A percentile compares a stretch with the other conserved stretches of the same genome.
Conservation (phyloP, 2,113 vertebrate species). For the Plecotus auritus region DNA sequence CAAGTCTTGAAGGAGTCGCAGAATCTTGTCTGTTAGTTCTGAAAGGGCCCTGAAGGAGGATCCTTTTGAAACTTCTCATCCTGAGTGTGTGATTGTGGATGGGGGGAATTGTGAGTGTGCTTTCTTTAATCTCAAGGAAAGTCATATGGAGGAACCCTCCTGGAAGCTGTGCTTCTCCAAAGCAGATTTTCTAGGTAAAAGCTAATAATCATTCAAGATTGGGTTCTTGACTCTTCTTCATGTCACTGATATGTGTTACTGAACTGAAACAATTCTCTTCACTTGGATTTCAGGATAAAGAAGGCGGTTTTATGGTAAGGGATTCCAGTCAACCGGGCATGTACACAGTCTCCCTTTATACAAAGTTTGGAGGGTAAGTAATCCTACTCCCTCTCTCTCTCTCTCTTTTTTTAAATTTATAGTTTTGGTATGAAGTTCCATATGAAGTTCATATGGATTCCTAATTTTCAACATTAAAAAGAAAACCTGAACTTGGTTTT, state of each 20-base stretch:
- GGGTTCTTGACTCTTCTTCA: neutral
- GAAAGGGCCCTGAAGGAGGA: neutral
- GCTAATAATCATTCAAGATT: neutral
- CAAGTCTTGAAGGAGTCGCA: neutral
- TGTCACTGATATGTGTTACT: neutral
- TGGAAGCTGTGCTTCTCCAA: neutral
- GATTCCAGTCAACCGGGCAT: conserved; percentile 91
- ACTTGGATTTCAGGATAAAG: conserved; percentile 90
- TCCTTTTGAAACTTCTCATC: neutral
- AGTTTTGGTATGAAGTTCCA: neutral
- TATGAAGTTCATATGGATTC: neutral
- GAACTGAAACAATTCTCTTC: neutral
- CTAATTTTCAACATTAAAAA: neutral
- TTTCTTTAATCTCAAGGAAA: neutral
- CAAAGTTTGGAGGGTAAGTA: conserved; percentile 90
- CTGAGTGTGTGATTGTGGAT: neutral
- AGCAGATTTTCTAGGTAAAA: neutral
- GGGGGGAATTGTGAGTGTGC: neutral
- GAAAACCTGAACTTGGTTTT: conserved; percentile 5
- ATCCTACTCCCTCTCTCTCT: neutral
- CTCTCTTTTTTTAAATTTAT: neutral
- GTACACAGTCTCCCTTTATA: conserved; percentile 93
- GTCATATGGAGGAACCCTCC: neutral
- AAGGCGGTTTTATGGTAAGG: conserved; percentile 94
- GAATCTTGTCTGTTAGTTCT: neutral